Evolutionary conservation across 2,797 vertebrate genomes (phyloP).

Genomic region (Danio aesculapii): DNA sequence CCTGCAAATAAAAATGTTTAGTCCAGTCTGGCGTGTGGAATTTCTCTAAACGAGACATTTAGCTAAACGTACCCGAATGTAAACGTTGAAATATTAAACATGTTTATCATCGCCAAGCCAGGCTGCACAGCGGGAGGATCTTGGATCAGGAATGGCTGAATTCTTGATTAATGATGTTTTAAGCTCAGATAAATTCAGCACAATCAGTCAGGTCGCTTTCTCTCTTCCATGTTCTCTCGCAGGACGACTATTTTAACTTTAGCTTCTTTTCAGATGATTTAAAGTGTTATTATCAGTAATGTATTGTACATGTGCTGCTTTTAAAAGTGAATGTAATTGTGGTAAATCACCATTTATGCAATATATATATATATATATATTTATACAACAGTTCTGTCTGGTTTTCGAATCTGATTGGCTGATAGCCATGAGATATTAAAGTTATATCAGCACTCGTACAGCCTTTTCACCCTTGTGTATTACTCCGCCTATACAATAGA

Average conservation of each 20-base stretch:
- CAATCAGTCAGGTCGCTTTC: not conserved
- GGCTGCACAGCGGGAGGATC: not conserved
- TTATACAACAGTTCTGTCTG: too few relatives aligned
- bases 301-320: not conserved
- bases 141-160: not conserved
- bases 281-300: not conserved
- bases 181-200: not conserved
- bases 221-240: not conserved
- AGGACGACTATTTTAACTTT: slow-evolving; percentile 3
- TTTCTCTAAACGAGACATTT: not conserved
- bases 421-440: too few relatives aligned
- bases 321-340: not conserved
- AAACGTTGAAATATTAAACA: not conserved
- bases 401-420: too few relatives aligned
- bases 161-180: slow-evolving; percentile 2
- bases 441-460: too few relatives aligned
- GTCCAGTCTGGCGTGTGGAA: not conserved
- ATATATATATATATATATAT: too few relatives aligned
- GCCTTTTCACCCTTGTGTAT: too few relatives aligned
- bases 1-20: slow-evolving; percentile 1
- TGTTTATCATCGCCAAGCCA: not conserved
- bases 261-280: slow-evolving; percentile 1
- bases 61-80: not conserved
- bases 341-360: too few relatives aligned
- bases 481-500: too few relatives aligned